phyloP scores from a whole-genome alignment of 2,888 invertebrate species.

The Thera obeliscata region DNA sequence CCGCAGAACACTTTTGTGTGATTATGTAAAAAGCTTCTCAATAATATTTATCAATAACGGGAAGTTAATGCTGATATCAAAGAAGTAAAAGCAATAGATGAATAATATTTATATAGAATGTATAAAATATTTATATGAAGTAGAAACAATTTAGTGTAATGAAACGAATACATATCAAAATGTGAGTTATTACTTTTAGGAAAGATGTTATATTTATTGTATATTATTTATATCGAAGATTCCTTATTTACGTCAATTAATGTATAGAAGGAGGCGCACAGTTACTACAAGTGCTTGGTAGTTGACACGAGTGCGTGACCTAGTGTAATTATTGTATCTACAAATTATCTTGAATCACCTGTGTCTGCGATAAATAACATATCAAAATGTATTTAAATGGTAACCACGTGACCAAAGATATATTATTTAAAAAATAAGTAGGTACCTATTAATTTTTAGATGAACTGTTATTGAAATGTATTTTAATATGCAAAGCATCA shows the following conservation, averaged over 20 bases:
- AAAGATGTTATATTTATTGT: slow-evolving; percentile 54
- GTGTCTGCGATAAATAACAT: slow-evolving; percentile 16
- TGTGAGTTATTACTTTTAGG: slow-evolving; percentile 69
- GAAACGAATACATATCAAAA: slow-evolving; percentile 79
- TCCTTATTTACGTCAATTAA: slow-evolving; percentile 84
- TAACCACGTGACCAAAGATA: slow-evolving; percentile 38
- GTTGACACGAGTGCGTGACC: slow-evolving; percentile 44
- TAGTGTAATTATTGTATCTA: slow-evolving; percentile 16
- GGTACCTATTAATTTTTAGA: slow-evolving; percentile 13
- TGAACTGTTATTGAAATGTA: slow-evolving; percentile 5
- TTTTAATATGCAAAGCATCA: slow-evolving; percentile 36
- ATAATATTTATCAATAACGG: slow-evolving; percentile 10
- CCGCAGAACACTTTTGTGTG: slow-evolving; percentile 58
- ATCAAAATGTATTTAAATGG: slow-evolving; percentile 27
- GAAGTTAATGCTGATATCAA: neutral
- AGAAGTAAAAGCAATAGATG: slow-evolving; percentile 57
- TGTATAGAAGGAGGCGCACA: slow-evolving; percentile 61
- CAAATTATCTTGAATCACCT: slow-evolving; percentile 1
- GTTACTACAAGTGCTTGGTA: slow-evolving; percentile 56
- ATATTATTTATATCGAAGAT: slow-evolving; percentile 63
- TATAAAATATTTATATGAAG: slow-evolving; percentile 48
- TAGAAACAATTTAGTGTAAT: slow-evolving; percentile 47
- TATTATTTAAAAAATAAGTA: slow-evolving; percentile 19
- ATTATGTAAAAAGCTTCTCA: slow-evolving; percentile 39
- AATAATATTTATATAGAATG: slow-evolving; percentile 55